phyloP scores from a whole-genome alignment of 2,113 vertebrate species.

The Trachemys scripta region DNA sequence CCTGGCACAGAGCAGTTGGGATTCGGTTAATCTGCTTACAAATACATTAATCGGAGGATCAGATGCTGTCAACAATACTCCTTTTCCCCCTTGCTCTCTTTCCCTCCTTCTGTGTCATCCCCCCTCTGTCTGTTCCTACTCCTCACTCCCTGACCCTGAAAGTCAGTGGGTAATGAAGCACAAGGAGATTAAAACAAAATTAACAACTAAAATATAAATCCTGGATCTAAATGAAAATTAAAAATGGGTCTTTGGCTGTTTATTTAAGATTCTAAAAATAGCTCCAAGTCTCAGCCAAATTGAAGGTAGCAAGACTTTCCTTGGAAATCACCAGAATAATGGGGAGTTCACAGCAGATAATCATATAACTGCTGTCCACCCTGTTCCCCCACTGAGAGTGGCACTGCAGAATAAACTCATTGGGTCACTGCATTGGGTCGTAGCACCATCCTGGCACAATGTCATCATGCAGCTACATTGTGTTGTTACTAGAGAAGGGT shows the following conservation, averaged over 20 bases:
- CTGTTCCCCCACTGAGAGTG: neutral
- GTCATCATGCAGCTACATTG: neutral
- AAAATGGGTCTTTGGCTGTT: conserved; percentile 33
- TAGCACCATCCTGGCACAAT: neutral
- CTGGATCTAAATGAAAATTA: conserved; percentile 68
- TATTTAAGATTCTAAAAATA: conserved; percentile 58
- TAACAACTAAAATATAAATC: conserved; percentile 74
- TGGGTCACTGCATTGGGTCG: neutral
- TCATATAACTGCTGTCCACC: neutral
- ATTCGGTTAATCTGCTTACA: conserved; percentile 85
- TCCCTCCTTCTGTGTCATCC: conserved; percentile 45
- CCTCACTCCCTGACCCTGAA: conserved; percentile 48
- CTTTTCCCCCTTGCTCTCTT: conserved; percentile 46
- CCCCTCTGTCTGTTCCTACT: conserved; percentile 37
- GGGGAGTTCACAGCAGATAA: neutral
- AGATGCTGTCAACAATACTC: conserved; percentile 77
- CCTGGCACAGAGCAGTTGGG: conserved; percentile 82
- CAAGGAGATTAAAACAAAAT: conserved; percentile 73
- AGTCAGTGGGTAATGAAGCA: conserved; percentile 54
- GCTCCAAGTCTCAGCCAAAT: conserved; percentile 20
- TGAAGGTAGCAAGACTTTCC: conserved; percentile 32
- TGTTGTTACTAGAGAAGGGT: neutral
- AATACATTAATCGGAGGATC: conserved; percentile 80
- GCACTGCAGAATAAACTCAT: neutral
- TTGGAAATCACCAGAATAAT: neutral